phyloP scores from a whole-genome alignment of 1,140 invertebrate genomes.

The Neodiprion pinetum region DNA sequence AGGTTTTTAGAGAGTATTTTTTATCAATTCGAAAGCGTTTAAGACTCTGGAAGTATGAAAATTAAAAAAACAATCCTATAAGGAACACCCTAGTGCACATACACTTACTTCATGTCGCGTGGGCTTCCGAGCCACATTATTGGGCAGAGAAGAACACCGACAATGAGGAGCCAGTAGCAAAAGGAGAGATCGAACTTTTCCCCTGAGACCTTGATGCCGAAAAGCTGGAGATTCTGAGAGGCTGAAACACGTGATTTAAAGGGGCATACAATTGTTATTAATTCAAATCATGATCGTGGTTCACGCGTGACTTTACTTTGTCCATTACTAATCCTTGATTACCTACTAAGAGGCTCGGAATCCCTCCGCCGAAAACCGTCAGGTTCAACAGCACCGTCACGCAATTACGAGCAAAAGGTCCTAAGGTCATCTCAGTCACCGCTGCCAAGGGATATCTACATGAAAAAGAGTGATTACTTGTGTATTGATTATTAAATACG shows the following conservation, averaged over 20 bases:
- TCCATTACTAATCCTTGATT: conserved; percentile 37
- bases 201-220: conserved; percentile 71
- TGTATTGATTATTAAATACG: neutral
- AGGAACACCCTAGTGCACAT: neutral
- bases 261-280: conserved; percentile 21
- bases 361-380: conserved; percentile 75
- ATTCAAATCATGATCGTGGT: neutral
- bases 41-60: no score
- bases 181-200: conserved; percentile 72
- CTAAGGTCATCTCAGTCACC: conserved; percentile 76
- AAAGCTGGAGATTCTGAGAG: conserved; percentile 76
- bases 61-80: no score
- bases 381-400: conserved; percentile 75
- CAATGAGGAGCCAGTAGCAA: conserved; percentile 77
- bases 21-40: no score
- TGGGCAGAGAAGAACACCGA: conserved; percentile 74
- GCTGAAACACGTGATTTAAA: conserved; percentile 60
- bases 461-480: conserved; percentile 22
- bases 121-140: conserved; percentile 85
- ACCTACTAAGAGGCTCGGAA: conserved; percentile 81
- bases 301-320: neutral
- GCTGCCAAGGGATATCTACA: conserved; percentile 77
- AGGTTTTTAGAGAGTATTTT: neutral
- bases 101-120: conserved; percentile 79
- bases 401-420: conserved; percentile 62